Evolutionary conservation across 2,113 vertebrate species (phyloP).

Genomic region (Leucoraja erinaceus): DNA sequence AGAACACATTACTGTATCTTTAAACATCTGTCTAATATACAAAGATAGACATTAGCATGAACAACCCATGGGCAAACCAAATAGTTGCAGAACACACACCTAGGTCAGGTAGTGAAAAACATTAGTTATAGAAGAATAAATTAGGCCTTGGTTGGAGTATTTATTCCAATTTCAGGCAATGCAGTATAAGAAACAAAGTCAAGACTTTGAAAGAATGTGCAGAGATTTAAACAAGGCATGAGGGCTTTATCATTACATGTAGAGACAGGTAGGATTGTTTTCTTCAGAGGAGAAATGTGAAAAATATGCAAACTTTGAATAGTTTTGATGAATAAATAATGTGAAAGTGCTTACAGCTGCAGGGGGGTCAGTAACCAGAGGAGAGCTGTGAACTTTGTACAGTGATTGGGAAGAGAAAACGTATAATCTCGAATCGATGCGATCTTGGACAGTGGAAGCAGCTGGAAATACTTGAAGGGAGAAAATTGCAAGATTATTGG

Average conservation of each 20-base stretch:
- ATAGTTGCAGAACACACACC: no score
- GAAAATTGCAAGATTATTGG: neutral
- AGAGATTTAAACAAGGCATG: no score
- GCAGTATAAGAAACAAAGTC: neutral
- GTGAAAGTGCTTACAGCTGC: neutral
- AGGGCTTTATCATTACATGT: neutral
- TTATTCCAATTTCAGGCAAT: neutral
- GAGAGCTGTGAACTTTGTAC: no score
- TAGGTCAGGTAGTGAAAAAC: neutral
- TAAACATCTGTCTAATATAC: neutral
- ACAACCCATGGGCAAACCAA: neutral
- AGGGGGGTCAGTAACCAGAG: neutral
- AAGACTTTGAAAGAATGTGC: neutral
- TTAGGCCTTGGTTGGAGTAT: neutral
- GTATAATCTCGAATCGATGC: no score
- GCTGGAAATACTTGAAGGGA: no score
- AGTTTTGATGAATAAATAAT: neutral
- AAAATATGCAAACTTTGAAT: neutral
- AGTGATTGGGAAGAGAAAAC: no score
- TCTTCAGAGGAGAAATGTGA: neutral
- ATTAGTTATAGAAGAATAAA: neutral
- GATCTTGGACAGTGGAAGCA: no score
- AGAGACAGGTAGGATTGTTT: neutral
- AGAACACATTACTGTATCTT: neutral
- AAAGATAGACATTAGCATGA: neutral